phyloP scores from a whole-genome alignment of 2,888 invertebrate species.

The Brenthis daphne region DNA sequence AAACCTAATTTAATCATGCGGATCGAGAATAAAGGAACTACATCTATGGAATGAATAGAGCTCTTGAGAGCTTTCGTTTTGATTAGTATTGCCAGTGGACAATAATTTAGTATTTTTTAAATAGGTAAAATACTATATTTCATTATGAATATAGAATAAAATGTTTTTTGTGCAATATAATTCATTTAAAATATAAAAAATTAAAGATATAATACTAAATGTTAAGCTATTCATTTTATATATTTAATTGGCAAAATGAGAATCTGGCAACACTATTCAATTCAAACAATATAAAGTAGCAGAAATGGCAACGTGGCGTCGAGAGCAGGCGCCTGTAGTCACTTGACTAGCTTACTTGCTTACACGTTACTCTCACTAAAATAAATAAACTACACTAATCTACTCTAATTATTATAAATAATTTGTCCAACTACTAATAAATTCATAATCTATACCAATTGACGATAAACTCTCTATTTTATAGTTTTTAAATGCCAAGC shows the following conservation, averaged over 20 bases:
- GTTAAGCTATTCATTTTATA: no score
- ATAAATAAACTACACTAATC: conserved; percentile 77
- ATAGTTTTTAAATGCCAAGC: conserved; percentile 72
- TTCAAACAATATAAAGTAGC: conserved; percentile 51
- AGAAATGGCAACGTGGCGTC: conserved; percentile 71
- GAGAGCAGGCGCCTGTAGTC: conserved; percentile 50
- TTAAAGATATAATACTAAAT: no score
- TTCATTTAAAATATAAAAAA: no score
- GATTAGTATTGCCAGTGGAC: conserved; percentile 38
- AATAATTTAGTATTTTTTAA: not conserved
- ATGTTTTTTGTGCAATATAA: no score
- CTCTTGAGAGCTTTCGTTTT: conserved; percentile 50
- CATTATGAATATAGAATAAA: no score
- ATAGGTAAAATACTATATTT: not conserved
- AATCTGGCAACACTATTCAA: conserved; percentile 20
- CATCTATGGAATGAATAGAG: conserved; percentile 45
- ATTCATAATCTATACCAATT: conserved; percentile 51
- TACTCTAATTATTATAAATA: conserved; percentile 72
- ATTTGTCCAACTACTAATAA: conserved; percentile 74
- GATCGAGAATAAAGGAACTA: conserved; percentile 51
- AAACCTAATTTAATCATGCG: not conserved
- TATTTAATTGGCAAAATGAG: not conserved
- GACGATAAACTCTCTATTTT: conserved; percentile 71
- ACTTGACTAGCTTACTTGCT: conserved; percentile 80
- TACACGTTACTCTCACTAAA: conserved; percentile 72